These are phyloP conservation scores for Sebastes hubbsi DNA, from an alignment of 2,797 vertebrate genomes.

Conservation along the genomic window DNA sequence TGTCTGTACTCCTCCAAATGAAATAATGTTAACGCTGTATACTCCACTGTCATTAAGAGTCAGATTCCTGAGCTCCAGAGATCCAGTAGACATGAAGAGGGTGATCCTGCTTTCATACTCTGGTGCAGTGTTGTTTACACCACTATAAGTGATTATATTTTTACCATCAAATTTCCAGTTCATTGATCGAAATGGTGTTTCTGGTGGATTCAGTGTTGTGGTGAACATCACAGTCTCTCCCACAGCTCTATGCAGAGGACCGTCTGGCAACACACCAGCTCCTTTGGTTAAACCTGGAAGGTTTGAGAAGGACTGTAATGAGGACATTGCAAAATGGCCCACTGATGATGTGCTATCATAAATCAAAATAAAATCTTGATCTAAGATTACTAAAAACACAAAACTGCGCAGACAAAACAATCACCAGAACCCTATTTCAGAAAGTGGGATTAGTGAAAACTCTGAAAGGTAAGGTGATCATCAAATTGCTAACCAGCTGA, in stretches of 20 bases:
- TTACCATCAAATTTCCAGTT: accelerated
- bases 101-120: not conserved
- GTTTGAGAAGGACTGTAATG: no score
- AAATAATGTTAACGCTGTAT: accelerated
- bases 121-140: accelerated
- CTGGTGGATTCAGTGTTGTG: constrained; percentile 18
- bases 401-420: not conserved
- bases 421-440: no score
- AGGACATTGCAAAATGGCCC: no score
- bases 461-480: not conserved
- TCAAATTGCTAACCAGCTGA: not conserved
- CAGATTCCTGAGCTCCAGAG: constrained; percentile 22
- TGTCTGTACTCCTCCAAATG: no score
- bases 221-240: constrained; percentile 6
- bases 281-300: no score
- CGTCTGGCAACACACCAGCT: no score
- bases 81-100: not conserved
- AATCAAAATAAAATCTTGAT: no score
- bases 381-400: not conserved
- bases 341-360: no score
- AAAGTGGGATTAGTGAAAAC: no score
- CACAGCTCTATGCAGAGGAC: not conserved
- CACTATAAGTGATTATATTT: accelerated
- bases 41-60: constrained; percentile 30
- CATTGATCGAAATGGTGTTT: accelerated